Evolutionary conservation across 2,113 vertebrate genomes (phyloP).

Genomic region (Panthera tigris): DNA sequence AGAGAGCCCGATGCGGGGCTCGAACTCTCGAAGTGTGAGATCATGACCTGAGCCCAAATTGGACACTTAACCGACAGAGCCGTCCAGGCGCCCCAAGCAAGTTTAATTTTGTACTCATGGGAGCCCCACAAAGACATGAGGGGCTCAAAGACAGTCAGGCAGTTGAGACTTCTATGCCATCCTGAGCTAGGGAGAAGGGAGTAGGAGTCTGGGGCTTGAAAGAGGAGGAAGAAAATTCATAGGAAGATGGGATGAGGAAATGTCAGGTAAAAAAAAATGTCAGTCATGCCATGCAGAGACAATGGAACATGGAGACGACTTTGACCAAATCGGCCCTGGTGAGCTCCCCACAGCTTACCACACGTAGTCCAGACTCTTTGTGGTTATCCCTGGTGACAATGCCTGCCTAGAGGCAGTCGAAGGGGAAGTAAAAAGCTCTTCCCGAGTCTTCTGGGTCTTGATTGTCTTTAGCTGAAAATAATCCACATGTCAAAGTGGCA

Average conservation of each 20-base stretch:
- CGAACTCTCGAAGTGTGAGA: no score
- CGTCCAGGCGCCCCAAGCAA: neutral
- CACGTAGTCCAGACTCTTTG: neutral
- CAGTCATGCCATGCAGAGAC: neutral
- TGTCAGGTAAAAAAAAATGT: neutral
- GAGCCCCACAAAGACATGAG: neutral
- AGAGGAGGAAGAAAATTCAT: neutral
- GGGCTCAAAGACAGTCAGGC: neutral
- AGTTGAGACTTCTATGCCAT: neutral
- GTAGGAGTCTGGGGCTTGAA: neutral
- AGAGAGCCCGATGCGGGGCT: no score
- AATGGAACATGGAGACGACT: neutral
- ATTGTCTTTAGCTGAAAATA: neutral
- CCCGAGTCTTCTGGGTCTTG: neutral
- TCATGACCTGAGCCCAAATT: no score
- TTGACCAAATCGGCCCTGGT: neutral
- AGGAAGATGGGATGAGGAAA: neutral
- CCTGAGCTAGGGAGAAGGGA: neutral
- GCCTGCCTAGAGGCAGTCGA: neutral
- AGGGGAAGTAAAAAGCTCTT: neutral
- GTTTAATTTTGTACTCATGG: neutral
- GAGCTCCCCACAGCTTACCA: neutral
- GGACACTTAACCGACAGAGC: no score
- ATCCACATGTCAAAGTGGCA: neutral
- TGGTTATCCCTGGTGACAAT: neutral